A percentile compares a stretch with the other conserved stretches of the same genome.
Evolutionary conservation across 1,140 invertebrate species (phyloP).

Genomic region (Brachionus paranguensis): DNA sequence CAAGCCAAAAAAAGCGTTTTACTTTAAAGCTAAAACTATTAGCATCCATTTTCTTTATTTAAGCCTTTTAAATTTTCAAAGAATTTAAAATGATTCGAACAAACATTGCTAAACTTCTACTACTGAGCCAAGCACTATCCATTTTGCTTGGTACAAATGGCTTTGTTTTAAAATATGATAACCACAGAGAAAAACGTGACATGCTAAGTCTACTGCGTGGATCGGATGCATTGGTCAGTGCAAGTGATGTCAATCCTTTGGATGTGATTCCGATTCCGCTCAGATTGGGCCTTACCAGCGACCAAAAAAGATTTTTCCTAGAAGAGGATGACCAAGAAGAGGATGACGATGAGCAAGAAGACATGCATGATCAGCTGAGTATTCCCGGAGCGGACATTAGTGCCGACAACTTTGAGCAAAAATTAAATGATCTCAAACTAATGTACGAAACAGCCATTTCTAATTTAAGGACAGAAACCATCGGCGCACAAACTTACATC

Average conservation of each 20-base stretch:
- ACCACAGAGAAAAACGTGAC: background rate
- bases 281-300: background rate
- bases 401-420: background rate
- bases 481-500: background rate
- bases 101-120: background rate
- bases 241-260: background rate
- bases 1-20: background rate
- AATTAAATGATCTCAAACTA: background rate
- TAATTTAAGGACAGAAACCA: slow-evolving; percentile 12
- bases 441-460: background rate
- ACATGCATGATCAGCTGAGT: background rate
- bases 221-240: background rate
- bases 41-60: background rate
- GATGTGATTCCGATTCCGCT: background rate
- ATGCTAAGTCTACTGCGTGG: background rate
- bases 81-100: background rate
- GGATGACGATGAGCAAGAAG: background rate
- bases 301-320: background rate
- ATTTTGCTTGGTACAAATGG: background rate
- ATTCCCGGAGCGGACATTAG: background rate
- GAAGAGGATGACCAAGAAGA: background rate
- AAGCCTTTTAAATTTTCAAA: background rate
- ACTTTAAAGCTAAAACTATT: background rate
- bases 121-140: background rate
- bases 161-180: background rate